These are phyloP conservation scores for Bugulina stolonifera DNA, from an alignment of 2,888 invertebrate genomes.

Conservation along the genomic window DNA sequence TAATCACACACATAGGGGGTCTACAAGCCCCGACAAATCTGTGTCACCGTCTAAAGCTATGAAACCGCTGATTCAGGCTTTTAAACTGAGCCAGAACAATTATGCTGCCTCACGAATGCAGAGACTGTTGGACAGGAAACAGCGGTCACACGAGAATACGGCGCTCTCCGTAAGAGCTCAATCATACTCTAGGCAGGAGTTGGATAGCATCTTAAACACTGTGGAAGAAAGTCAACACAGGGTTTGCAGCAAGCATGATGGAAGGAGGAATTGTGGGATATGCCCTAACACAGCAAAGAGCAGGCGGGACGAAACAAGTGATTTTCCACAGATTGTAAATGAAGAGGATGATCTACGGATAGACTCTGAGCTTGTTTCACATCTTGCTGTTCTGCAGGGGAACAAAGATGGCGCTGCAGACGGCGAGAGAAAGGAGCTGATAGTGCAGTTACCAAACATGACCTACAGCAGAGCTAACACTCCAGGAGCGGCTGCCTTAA, in stretches of 20 bases:
- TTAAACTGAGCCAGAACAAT: background rate
- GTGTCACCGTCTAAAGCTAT: background rate
- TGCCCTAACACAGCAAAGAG: background rate
- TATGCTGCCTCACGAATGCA: background rate
- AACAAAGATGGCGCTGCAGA: background rate
- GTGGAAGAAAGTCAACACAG: conserved; percentile 8
- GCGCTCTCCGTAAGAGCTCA: background rate
- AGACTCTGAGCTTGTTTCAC: background rate
- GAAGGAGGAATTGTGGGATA: background rate
- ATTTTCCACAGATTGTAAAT: background rate
- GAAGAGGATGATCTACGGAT: background rate
- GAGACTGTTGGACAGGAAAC: background rate
- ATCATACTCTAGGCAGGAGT: background rate
- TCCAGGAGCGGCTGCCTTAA: background rate
- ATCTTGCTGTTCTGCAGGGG: background rate
- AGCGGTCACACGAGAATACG: background rate
- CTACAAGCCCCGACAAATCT: background rate
- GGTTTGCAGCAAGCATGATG: background rate
- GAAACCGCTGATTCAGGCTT: background rate
- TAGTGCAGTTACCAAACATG: conserved; percentile 9
- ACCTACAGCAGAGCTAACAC: background rate
- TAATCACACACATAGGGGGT: background rate
- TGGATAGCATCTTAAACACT: background rate
- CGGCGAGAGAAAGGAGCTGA: background rate
- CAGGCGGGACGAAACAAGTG: background rate